phyloP scores from a whole-genome alignment of 1,140 invertebrate species.

The Apolygus lucorum region DNA sequence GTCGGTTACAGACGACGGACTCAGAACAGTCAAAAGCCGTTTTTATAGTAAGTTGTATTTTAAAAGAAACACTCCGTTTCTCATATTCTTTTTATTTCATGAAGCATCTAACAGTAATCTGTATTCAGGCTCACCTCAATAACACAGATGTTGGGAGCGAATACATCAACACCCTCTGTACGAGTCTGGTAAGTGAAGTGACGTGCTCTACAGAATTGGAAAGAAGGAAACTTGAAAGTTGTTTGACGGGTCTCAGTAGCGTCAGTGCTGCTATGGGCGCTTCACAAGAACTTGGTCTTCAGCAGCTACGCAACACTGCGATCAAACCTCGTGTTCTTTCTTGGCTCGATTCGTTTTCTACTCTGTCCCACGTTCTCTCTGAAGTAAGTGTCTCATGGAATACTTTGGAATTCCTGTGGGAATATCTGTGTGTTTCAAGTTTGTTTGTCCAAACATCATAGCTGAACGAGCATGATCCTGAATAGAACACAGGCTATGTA shows the following conservation, averaged over 20 bases:
- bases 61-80: no score
- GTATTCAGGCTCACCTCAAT: constrained; percentile 70
- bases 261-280: constrained; percentile 66
- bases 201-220: constrained; percentile 53
- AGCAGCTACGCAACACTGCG: constrained; percentile 69
- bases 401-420: no score
- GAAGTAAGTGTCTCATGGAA: no score
- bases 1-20: constrained; percentile 65
- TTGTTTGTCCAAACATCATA: no score
- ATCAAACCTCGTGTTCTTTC: constrained; percentile 81
- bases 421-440: no score
- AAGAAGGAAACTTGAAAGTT: constrained; percentile 58
- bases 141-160: constrained; percentile 89
- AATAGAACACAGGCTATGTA: no score
- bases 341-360: constrained; percentile 73
- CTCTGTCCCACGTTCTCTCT: constrained; percentile 66
- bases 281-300: constrained; percentile 74
- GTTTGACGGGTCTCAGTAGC: constrained; percentile 63
- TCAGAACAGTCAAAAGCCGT: constrained; percentile 61
- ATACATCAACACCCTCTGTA: constrained; percentile 72
- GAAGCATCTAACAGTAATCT: no score
- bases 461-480: no score
- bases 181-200: constrained; percentile 62
- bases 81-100: background rate
- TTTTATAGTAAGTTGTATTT: constrained; percentile 53